Conservation (phyloP, 1,140 invertebrate species). For the Melipona quadrifasciata region DNA sequence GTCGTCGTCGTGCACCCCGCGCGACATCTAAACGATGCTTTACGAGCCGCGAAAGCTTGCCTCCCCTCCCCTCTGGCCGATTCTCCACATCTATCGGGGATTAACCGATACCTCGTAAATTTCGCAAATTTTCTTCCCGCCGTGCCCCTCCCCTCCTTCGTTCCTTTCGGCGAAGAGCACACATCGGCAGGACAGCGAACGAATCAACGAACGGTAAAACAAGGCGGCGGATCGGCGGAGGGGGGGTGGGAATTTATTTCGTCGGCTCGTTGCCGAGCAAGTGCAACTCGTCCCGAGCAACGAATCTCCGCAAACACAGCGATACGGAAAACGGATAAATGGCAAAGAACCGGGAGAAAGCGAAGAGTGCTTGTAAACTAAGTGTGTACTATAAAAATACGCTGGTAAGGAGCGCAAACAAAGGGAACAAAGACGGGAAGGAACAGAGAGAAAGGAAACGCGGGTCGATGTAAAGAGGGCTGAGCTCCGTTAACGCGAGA, state of each 20-base stretch:
- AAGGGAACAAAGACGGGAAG: conserved; percentile 14
- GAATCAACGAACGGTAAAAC: background rate
- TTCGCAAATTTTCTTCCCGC: conserved; percentile 30
- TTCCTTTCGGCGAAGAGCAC: background rate
- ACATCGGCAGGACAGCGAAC: background rate
- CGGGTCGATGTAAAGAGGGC: conserved; percentile 4
- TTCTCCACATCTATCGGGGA: background rate
- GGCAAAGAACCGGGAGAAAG: background rate
- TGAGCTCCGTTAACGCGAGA: conserved; percentile 14
- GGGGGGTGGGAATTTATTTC: background rate
- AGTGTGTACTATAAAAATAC: conserved; percentile 31
- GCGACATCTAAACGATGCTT: conserved; percentile 46
- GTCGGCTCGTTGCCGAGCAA: background rate
- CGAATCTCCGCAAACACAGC: background rate
- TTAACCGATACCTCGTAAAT: conserved; percentile 37
- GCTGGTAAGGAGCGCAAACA: conserved; percentile 26
- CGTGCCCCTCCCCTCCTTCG: background rate
- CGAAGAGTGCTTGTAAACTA: conserved; percentile 15
- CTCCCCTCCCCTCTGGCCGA: background rate
- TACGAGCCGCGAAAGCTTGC: conserved; percentile 46
- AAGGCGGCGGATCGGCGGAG: too few species aligned
- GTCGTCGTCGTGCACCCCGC: background rate
- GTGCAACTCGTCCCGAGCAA: background rate
- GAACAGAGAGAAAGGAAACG: background rate
- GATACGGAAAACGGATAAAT: background rate